phyloP scores from a whole-genome alignment of 1,140 invertebrate species.

The Lithobius niger region DNA sequence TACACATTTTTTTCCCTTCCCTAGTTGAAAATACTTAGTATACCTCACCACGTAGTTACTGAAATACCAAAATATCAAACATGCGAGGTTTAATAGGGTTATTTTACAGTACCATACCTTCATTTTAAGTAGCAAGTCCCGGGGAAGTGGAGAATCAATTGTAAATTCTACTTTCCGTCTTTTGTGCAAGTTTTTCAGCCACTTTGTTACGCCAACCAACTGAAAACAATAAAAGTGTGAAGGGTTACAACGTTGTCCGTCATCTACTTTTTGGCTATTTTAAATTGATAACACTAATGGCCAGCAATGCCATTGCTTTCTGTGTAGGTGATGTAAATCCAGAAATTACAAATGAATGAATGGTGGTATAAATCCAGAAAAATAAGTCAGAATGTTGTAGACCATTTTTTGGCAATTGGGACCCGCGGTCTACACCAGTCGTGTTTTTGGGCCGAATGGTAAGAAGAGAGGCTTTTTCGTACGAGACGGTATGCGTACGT shows the following conservation, averaged over 20 bases:
- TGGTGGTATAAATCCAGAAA: not conserved
- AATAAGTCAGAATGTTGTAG: not conserved
- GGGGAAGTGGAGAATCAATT: conserved; percentile 51
- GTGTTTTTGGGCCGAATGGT: no score
- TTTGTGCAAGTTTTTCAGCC: conserved; percentile 72
- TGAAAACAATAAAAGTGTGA: conserved; percentile 17
- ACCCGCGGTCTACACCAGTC: no score
- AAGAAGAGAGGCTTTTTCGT: no score
- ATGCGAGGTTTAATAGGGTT: conserved; percentile 1
- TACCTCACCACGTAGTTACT: not conserved
- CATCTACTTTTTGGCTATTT: not conserved
- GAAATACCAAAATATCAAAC: not conserved
- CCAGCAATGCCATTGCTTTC: not conserved
- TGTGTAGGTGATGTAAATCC: not conserved
- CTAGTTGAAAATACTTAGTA: not conserved
- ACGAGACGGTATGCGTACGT: no score
- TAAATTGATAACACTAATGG: not conserved
- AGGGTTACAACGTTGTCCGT: not conserved
- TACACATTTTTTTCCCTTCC: not conserved
- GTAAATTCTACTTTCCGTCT: conserved; percentile 53
- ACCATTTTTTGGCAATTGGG: no score
- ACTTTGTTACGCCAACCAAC: conserved; percentile 70
- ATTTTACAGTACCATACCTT: conserved; percentile 43
- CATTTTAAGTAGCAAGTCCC: conserved; percentile 62
- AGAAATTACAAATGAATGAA: not conserved